Percentiles rank a stretch among this genome's conserved stretches.
Conservation (phyloP, 2,113 vertebrate species). For the Salminus brasiliensis region DNA sequence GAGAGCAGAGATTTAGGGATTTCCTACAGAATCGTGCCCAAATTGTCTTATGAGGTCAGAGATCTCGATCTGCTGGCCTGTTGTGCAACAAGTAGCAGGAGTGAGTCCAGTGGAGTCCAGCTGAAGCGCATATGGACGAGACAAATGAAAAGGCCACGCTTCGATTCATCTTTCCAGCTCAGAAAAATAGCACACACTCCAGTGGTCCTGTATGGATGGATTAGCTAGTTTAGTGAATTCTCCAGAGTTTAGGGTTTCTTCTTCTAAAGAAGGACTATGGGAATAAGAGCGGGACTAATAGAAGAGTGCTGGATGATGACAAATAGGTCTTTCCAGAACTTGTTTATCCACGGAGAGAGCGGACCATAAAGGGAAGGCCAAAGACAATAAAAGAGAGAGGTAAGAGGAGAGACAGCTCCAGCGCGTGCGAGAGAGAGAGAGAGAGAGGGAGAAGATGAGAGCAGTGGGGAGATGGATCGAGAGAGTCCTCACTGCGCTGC, state of each 20-base stretch:
- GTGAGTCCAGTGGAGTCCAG: background rate
- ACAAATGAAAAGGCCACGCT: background rate
- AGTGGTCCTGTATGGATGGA: slow-evolving; percentile 1
- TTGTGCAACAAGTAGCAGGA: background rate
- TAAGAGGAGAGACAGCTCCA: slow-evolving; percentile 18
- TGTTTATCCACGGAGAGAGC: slow-evolving; percentile 35
- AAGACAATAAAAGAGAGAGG: slow-evolving; percentile 28
- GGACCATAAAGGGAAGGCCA: slow-evolving; percentile 40
- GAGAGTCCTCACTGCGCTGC: slow-evolving; percentile 77
- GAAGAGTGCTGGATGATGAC: slow-evolving; percentile 3
- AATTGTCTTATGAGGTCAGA: too few relatives aligned
- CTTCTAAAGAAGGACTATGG: background rate
- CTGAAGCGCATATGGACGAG: background rate
- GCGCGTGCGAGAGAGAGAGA: slow-evolving; percentile 36
- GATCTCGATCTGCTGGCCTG: background rate
- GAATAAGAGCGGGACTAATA: background rate
- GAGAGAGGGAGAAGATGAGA: too few relatives aligned
- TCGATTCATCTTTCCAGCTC: background rate
- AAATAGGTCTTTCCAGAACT: slow-evolving; percentile 30
- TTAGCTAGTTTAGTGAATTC: background rate
- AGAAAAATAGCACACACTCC: background rate
- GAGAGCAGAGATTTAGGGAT: too few relatives aligned
- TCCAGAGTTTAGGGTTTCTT: slow-evolving; percentile 12
- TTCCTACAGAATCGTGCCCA: too few relatives aligned
- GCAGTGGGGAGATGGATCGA: slow-evolving; percentile 24